phyloP scores from a whole-genome alignment of 2,888 invertebrate species.

The Orthosia cruda region DNA sequence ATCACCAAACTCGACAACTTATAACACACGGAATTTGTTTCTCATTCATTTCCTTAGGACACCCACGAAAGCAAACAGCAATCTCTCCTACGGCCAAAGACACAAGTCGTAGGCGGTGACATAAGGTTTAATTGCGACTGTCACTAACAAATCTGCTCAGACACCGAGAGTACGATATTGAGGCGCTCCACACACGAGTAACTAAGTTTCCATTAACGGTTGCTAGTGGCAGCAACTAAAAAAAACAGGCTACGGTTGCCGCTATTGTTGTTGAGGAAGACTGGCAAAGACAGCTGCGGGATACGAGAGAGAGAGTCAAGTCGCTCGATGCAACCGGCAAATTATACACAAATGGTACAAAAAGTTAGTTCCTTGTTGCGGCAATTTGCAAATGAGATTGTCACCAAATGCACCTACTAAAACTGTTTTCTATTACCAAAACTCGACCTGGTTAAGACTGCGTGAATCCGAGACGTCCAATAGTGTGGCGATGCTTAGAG shows the following conservation, averaged over 20 bases:
- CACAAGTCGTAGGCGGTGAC: slow-evolving; percentile 5
- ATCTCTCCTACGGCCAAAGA: neutral
- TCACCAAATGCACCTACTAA: neutral
- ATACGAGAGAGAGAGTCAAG: too few species aligned
- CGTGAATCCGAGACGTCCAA: too few species aligned
- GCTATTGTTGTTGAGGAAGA: too few species aligned
- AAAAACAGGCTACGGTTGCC: too few species aligned
- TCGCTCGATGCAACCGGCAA: neutral
- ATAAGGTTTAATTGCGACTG: slow-evolving; percentile 39
- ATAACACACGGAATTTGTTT: neutral
- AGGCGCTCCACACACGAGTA: neutral
- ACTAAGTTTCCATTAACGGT: too few species aligned
- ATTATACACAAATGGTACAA: neutral
- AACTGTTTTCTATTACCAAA: neutral
- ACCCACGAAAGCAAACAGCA: slow-evolving; percentile 1
- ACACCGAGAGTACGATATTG: neutral
- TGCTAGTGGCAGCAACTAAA: too few species aligned
- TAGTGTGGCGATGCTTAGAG: neutral
- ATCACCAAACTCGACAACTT: neutral
- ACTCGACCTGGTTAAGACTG: too few species aligned
- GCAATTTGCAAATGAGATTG: neutral
- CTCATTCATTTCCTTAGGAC: neutral
- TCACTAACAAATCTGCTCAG: slow-evolving; percentile 38
- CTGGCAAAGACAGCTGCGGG: too few species aligned
- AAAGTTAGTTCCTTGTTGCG: neutral